Percentiles rank a stretch among this genome's conserved stretches.
phyloP scores from a whole-genome alignment of 2,888 invertebrate genomes.

The Drosophila neutralis region DNA sequence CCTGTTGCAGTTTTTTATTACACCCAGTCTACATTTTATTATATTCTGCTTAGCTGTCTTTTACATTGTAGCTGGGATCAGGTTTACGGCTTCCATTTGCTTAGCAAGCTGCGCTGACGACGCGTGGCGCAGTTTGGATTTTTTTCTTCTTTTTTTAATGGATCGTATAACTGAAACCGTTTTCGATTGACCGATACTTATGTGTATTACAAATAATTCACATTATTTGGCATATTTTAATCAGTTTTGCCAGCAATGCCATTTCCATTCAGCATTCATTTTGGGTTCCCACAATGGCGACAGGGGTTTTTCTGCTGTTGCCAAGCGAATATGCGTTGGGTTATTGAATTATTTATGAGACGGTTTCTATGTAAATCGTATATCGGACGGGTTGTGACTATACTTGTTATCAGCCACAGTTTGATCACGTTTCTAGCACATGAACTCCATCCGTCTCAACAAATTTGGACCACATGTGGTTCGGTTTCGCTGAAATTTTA shows the following conservation, averaged over 20 bases:
- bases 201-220: constrained; percentile 41
- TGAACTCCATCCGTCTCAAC: neutral
- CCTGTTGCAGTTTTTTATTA: constrained; percentile 14
- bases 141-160: constrained; percentile 1
- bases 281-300: constrained; percentile 46
- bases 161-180: constrained; percentile 12
- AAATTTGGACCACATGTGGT: constrained; percentile 22
- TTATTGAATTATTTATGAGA: constrained; percentile 53
- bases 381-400: constrained; percentile 5
- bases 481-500: neutral
- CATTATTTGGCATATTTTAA: constrained; percentile 21
- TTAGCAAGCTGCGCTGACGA: constrained; percentile 35
- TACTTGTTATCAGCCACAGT: constrained; percentile 1
- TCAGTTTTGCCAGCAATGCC: constrained; percentile 9
- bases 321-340: constrained; percentile 22
- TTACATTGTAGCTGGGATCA: constrained; percentile 23
- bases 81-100: constrained; percentile 38
- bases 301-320: constrained; percentile 28
- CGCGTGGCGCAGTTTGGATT: constrained; percentile 64
- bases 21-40: neutral
- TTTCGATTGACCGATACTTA: constrained; percentile 27
- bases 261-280: constrained; percentile 51
- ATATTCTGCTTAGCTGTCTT: constrained; percentile 27
- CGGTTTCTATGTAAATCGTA: neutral
- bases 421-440: constrained; percentile 21